phyloP scores from a whole-genome alignment of 2,113 vertebrate species.

The Marmota flaviventris region DNA sequence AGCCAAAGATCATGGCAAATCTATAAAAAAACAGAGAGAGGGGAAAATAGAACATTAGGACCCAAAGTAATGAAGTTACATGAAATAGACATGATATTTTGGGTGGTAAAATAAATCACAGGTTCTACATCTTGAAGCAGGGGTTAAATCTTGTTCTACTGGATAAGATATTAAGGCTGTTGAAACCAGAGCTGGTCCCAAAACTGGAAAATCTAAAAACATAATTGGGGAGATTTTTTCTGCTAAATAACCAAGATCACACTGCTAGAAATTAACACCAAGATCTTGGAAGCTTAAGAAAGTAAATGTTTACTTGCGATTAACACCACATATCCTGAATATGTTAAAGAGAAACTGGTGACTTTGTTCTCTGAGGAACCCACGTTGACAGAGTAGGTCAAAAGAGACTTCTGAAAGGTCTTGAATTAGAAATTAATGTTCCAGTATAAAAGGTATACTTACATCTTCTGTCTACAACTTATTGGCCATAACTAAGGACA shows the following conservation, averaged over 20 bases:
- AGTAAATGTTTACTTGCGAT: background rate
- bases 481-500: background rate
- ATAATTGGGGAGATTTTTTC: background rate
- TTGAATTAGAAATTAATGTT: background rate
- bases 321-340: background rate
- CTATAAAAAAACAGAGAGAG: background rate
- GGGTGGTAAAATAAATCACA: background rate
- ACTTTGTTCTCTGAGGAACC: background rate
- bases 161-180: background rate
- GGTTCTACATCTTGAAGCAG: background rate
- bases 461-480: background rate
- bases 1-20: background rate
- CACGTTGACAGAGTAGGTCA: background rate
- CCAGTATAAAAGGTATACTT: background rate
- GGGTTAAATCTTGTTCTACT: background rate
- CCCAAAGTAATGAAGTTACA: background rate
- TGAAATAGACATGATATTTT: background rate
- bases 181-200: background rate
- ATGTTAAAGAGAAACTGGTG: background rate
- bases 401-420: background rate
- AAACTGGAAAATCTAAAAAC: constrained; percentile 30
- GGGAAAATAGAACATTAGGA: background rate
- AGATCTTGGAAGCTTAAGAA: background rate
- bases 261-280: background rate
- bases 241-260: background rate